phyloP scores from a whole-genome alignment of 2,113 vertebrate genomes.

The Megaleporinus macrocephalus region DNA sequence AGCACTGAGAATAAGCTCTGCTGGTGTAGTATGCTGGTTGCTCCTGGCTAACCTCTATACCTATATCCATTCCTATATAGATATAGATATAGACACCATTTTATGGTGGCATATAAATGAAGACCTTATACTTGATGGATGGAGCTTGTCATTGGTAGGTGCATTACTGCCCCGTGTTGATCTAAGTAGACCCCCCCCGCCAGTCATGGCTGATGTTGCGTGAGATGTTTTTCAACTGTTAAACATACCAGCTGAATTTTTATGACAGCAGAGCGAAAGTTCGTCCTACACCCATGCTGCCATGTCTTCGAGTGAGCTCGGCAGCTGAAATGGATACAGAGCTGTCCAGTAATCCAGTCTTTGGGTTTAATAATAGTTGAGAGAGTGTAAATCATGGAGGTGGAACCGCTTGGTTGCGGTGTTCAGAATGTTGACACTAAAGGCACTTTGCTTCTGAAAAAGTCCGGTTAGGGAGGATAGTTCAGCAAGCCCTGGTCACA shows the following conservation, averaged over 20 bases:
- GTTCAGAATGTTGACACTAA: conserved; percentile 77
- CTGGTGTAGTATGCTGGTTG: not conserved
- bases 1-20: not conserved
- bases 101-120: conserved; percentile 30
- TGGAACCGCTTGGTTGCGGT: conserved; percentile 63
- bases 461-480: conserved; percentile 42
- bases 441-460: conserved; percentile 69
- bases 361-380: conserved; percentile 74
- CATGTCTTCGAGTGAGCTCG: conserved; percentile 34
- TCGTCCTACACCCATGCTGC: not conserved
- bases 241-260: conserved; percentile 59
- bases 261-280: conserved; percentile 50
- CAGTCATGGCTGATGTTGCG: conserved; percentile 48
- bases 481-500: conserved; percentile 59
- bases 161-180: conserved; percentile 7
- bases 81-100: conserved; percentile 23
- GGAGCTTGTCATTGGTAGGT: conserved; percentile 26
- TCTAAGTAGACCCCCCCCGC: conserved; percentile 20
- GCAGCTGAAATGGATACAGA: conserved; percentile 49
- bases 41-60: not conserved
- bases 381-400: conserved; percentile 72
- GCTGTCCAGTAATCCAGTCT: conserved; percentile 58
- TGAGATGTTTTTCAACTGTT: conserved; percentile 57
- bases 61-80: conserved; percentile 7
- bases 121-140: conserved; percentile 37